Evolutionary conservation across 2,113 vertebrate genomes (phyloP).

Genomic region (Turdus rufiventris): DNA sequence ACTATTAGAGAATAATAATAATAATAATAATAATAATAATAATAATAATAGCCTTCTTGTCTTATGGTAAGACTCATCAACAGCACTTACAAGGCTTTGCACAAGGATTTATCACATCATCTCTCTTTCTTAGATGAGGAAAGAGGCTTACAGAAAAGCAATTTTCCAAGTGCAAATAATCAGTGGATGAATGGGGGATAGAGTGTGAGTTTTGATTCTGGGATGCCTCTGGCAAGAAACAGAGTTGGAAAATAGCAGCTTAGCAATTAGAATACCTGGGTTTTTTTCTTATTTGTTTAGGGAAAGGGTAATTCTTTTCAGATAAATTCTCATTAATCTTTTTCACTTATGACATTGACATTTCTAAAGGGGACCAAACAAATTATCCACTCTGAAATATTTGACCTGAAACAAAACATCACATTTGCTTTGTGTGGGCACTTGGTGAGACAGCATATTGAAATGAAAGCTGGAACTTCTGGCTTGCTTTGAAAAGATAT

Average conservation of each 20-base stretch:
- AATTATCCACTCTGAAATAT: neutral
- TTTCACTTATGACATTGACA: neutral
- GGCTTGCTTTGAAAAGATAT: neutral
- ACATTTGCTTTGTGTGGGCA: neutral
- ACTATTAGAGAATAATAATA: neutral
- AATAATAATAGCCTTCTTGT: neutral
- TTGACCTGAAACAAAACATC: neutral
- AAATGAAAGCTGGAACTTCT: neutral
- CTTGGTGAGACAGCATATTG: neutral
- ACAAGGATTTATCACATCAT: neutral
- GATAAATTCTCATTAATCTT: neutral
- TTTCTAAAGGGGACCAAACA: neutral
- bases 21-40: neutral
- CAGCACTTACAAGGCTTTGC: neutral
- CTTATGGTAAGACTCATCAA: neutral
- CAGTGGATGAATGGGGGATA: neutral
- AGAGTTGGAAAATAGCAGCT: neutral
- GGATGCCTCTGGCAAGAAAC: neutral
- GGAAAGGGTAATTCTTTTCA: neutral
- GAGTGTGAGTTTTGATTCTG: fast-evolving
- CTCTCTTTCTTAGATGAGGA: neutral
- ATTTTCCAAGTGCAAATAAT: neutral
- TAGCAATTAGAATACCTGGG: neutral
- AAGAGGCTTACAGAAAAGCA: neutral
- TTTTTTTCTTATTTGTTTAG: neutral